Conservation (phyloP, 2,797 vertebrate species). For the Synaphobranchus kaupii region DNA sequence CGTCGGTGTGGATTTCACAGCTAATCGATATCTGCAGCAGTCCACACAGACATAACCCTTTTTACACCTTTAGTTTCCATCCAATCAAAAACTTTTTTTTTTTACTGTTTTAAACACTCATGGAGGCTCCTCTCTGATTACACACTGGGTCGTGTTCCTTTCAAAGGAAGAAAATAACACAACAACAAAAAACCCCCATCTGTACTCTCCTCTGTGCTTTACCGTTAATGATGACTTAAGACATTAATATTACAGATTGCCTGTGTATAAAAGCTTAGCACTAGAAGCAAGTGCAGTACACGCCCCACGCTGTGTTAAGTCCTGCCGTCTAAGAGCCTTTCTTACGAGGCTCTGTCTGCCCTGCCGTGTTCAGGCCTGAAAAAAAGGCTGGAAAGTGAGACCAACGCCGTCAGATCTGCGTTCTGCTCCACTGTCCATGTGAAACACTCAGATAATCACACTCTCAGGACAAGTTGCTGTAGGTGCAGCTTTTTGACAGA, state of each 20-base stretch:
- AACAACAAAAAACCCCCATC: neutral
- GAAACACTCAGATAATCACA: neutral
- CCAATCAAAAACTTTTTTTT: constrained; percentile 35
- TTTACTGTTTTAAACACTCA: neutral
- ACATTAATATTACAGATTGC: neutral
- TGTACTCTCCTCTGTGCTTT: neutral
- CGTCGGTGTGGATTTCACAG: constrained; percentile 60
- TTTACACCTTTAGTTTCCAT: constrained; percentile 56
- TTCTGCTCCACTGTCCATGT: neutral
- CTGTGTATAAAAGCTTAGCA: neutral
- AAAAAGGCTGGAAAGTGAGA: neutral
- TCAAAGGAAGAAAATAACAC: neutral
- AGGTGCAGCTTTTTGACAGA: neutral
- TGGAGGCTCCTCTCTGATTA: neutral
- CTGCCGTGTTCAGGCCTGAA: neutral
- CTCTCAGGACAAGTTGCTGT: neutral
- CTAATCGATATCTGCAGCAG: constrained; percentile 58
- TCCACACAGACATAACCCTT: constrained; percentile 56
- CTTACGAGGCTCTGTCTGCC: neutral
- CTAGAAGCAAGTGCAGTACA: neutral
- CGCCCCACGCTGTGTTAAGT: neutral
- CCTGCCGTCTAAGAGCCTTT: neutral
- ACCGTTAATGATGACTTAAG: constrained; percentile 25
- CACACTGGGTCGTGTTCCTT: constrained; percentile 13
- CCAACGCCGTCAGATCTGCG: neutral